phyloP scores from a whole-genome alignment of 2,113 vertebrate genomes.

The Antigone vipio region DNA sequence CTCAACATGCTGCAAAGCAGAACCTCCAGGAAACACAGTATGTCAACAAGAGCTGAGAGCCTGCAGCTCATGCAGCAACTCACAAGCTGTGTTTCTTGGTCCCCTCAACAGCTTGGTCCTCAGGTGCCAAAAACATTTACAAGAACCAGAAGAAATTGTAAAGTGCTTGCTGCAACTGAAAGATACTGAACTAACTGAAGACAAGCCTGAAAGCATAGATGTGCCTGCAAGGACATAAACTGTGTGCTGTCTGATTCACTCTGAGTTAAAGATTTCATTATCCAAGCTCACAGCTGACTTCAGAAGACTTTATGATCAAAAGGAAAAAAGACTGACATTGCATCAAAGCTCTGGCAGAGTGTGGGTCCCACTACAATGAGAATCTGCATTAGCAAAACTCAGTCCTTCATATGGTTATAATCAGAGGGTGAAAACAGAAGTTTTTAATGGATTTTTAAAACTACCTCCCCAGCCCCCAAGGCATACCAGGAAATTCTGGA shows the following conservation, averaged over 20 bases:
- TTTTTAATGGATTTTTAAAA: background rate
- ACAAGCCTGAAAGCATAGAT: background rate
- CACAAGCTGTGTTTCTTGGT: background rate
- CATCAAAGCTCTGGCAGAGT: background rate
- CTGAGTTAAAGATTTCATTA: background rate
- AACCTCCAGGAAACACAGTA: background rate
- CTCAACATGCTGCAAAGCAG: background rate
- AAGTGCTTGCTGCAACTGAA: background rate
- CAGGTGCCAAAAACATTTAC: background rate
- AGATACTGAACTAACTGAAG: background rate
- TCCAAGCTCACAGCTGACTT: background rate
- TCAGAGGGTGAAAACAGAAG: background rate
- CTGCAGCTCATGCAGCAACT: background rate
- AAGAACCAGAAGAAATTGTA: background rate
- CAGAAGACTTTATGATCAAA: background rate
- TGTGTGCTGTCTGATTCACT: background rate
- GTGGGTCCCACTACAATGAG: background rate
- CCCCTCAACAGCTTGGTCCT: background rate
- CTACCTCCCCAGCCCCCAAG: background rate
- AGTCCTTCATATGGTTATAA: background rate
- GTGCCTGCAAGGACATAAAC: background rate
- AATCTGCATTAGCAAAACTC: background rate
- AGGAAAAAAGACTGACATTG: background rate
- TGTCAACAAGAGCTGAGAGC: background rate
- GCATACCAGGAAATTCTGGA: background rate